Percentiles rank a stretch among this genome's conserved stretches.
Evolutionary conservation across 2,113 vertebrate species (phyloP).

Genomic region (Baryphthengus martii): DNA sequence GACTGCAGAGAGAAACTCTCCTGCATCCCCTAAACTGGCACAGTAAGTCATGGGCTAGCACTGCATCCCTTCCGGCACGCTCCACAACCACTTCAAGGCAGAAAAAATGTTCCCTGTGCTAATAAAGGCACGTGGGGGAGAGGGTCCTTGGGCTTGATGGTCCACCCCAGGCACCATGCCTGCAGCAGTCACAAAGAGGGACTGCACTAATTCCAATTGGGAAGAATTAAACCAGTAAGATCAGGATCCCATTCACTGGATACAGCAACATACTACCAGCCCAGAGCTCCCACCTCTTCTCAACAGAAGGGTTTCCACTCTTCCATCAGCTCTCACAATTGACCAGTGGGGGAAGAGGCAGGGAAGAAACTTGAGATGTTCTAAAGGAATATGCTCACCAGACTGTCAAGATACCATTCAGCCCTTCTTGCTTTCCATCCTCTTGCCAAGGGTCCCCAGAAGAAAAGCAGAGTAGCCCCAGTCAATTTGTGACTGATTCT

Average conservation of each 20-base stretch:
- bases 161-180: neutral
- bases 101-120: neutral
- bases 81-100: neutral
- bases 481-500: neutral
- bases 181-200: neutral
- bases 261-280: neutral
- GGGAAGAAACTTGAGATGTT: neutral
- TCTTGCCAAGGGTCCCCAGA: neutral
- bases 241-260: neutral
- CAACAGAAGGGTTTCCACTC: neutral
- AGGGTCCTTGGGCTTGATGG: neutral
- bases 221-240: neutral
- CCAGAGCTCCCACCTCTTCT: neutral
- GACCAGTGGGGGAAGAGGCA: neutral
- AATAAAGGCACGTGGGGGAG: neutral
- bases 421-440: neutral
- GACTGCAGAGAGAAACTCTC: neutral
- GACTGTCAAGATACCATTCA: neutral
- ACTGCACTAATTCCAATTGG: neutral
- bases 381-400: neutral
- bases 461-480: neutral
- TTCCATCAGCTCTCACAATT: neutral
- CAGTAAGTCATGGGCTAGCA: neutral
- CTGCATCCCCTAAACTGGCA: fast-evolving
- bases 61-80: neutral